Evolutionary conservation across 1,140 invertebrate genomes (phyloP), one percentile per base, ranked within the genome.

Genomic region (Ruditapes philippinarum): DNA sequence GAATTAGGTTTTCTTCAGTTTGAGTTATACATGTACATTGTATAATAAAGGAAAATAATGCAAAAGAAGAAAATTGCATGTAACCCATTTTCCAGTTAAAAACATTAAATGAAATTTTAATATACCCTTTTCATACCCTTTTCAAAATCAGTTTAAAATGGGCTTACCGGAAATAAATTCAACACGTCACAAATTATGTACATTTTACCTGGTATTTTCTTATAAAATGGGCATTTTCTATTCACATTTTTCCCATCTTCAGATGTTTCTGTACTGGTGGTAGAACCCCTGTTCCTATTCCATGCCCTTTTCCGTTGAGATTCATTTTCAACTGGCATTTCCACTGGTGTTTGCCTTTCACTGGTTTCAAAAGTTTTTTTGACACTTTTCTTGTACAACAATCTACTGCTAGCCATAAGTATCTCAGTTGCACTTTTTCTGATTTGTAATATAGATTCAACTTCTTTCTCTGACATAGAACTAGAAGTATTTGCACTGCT

Each of bases 191-290:
- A n/a, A n/a, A n/a, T n/a, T n/a, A n/a, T n/a, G n/a, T n/a, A n/a
- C n/a, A n/a, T n/a, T n/a, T n/a, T 90, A 94, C 94, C 94, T 91
- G 94, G 93, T 22, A 96, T 94, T 92, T 92, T 94, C 74, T 96
- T 96, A 84, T 96, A 96, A 88, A 95, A 96, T 57, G 95, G 95
- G 92, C 95, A 95, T 25, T 91, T 91, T 76, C 90, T 89, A n/a
- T 76, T 40, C 36, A 54, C 78, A 19, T 19, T 51, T 28, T 57
- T 83, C 9, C 57, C 19, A 31, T 70, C 38, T 42, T 78, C 38
- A 45, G 28, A 80, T 7, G 28, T 38, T 74, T 51, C 65, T 17
- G 38, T n/a, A 40, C 19, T 22, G 31, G 7, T 14, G 45, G 45
- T n/a, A n/a, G 5, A 28, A 42, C 76, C 36, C 65, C 17, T 33